These are phyloP conservation scores for Stenodera caucasica DNA, from an alignment of 2,888 invertebrate species.

Conservation along the genomic window DNA sequence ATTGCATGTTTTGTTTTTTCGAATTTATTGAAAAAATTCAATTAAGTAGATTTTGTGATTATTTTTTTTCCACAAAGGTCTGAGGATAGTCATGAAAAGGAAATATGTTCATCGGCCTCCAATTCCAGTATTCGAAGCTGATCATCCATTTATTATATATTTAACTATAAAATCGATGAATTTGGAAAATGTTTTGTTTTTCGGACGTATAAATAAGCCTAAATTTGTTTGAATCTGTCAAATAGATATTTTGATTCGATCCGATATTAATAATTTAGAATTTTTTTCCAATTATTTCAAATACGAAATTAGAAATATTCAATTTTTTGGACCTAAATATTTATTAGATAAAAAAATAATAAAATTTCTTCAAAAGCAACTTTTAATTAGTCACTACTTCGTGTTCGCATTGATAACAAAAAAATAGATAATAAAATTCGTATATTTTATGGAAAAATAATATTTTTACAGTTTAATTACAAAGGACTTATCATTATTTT, in stretches of 20 bases:
- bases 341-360: too few species aligned
- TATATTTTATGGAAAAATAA: constrained; percentile 29
- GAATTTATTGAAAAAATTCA: too few species aligned
- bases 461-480: background rate
- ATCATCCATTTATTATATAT: constrained; percentile 41
- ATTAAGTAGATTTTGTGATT: background rate
- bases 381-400: too few species aligned
- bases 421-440: constrained; percentile 9
- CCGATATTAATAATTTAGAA: too few species aligned
- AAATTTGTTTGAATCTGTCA: background rate
- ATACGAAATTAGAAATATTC: too few species aligned
- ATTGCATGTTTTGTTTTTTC: too few species aligned
- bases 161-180: background rate
- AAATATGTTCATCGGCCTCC: background rate
- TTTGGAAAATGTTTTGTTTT: background rate
- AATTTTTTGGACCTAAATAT: too few species aligned
- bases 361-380: too few species aligned
- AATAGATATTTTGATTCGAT: too few species aligned
- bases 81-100: background rate
- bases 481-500: too few species aligned
- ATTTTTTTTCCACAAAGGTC: background rate
- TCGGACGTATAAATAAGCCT: background rate
- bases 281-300: too few species aligned
- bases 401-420: too few species aligned
- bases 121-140: constrained; percentile 33